Base-by-base conservation (phyloP, 2,888 invertebrate species). In the Meganola albula region DNA sequence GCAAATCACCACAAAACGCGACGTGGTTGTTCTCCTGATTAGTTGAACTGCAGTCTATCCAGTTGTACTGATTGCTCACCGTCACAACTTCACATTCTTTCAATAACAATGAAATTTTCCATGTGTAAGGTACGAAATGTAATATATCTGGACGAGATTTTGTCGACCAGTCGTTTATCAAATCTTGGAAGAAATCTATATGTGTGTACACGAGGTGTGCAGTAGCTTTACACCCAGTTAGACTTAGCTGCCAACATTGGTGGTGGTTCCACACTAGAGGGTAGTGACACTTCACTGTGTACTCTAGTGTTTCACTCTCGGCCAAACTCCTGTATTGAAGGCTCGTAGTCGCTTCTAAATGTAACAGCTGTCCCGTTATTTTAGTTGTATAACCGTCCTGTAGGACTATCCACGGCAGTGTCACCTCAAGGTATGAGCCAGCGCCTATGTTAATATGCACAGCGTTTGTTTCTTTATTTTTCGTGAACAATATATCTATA, bases 21-120 rank as follows among this genome's bases (percentile, higher is more conserved):
- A 98, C 89, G 67, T 97, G 96, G 76, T 96, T 92, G 74, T 98
- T 98, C 80, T 98, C 98, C 72, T 96, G 96, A 57, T 96, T 94
- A 28, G 96, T 95, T 12, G 97, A 97, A 32, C 97, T 96, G 59
- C 98, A 98, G 76, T 99, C 99, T 50, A 99, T 94, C 99, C 99
- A 99, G 76, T 99, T 99, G 74, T 95, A 95, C 69, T 99, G 96
- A 79, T 99, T 99, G 61, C 96, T 93, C 9, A 96, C 85, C 23
- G 97, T 95, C 1, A 98, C 90, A 9, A 99, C 88, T 79, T 99
- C 98, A 76, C 98, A 98, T 75, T 98, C 97, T 72, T 98, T 97
- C 11, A 98, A 80, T 5, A 95, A 87, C 40, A 99, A 86, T 40
- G 93, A 94, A 59, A 99, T 94, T 66, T 95, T 93, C 93, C 97